Base-by-base conservation (phyloP, 2,113 vertebrate species). In the Phasianus colchicus region DNA sequence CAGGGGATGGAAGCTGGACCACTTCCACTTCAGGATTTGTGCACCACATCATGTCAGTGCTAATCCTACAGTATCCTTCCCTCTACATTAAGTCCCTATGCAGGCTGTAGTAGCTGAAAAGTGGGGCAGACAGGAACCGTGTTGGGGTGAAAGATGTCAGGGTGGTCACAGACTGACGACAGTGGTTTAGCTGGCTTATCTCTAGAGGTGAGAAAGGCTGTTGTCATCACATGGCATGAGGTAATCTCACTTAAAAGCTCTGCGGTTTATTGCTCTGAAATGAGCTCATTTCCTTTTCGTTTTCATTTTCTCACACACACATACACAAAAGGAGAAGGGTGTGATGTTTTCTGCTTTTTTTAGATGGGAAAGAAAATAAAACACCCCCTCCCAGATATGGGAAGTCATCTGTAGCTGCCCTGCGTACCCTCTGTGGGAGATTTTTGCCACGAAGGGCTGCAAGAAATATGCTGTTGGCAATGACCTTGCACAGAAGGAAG, bases 81-180 rank as follows among this genome's bases (percentile, higher is more conserved):
- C 72, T 55, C 27, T 6, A 1, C 2, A 7, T 0, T 1, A 40
- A 3, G 4, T 40, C 3, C 13, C 19, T 27, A 0, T 1, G 0
- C 20, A n/a, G 43, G 19, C 43, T 86, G 11, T 16, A n/a, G 10
- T 52, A 32, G 11, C 70, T 64, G 34, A 67, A 29, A 78, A 64
- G 38, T 0, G 1, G 32, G 13, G 13, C 42, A 47, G 38, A 4
- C 30, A 75, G 70, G 86, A 78, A 40, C 8, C 4, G 3, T 9
- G 14, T 27, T 25, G 32, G 25, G 4, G 22, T 61, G 48, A 73
- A 75, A 87, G 38, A 18, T 89, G 43, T 7, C 22, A 52, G 57
- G 17, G 8, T 64, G 11, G 29, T 29, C 70, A 52, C 55, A 72
- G 75, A 2, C 43, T 57, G 47, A 86, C 81, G 40, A 12, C 57